These are phyloP conservation scores for Perca flavescens DNA, from an alignment of 2,113 vertebrate species.

Conservation along the genomic window DNA sequence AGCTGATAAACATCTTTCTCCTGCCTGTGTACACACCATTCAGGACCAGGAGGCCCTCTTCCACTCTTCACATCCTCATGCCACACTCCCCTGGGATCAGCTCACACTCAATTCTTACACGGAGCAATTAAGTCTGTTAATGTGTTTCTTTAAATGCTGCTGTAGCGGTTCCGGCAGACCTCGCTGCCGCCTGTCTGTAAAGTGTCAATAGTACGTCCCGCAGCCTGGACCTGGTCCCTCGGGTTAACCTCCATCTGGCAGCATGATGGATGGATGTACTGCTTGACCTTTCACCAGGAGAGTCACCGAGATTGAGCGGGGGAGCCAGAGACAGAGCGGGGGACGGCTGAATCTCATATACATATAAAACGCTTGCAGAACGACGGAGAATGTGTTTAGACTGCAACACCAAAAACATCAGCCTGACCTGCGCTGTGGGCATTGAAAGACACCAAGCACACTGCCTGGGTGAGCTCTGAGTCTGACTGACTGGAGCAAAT, in stretches of 20 bases:
- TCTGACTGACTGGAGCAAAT: background rate
- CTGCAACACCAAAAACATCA: background rate
- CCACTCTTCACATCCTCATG: conserved; percentile 46
- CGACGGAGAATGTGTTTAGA: conserved; percentile 22
- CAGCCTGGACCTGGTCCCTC: conserved; percentile 26
- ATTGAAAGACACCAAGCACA: background rate
- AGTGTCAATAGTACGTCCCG: conserved; percentile 45
- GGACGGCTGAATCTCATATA: conserved; percentile 21
- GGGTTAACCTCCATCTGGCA: conserved; percentile 67
- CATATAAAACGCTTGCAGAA: background rate
- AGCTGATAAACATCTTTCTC: conserved; percentile 51
- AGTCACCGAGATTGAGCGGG: background rate
- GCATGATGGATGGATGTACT: conserved; percentile 75
- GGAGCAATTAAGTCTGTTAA: conserved; percentile 75
- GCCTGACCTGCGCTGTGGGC: background rate
- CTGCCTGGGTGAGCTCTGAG: conserved; percentile 2
- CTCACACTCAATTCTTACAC: conserved; percentile 22
- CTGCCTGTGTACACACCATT: conserved; percentile 13
- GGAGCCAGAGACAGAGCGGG: background rate
- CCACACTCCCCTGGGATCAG: conserved; percentile 44
- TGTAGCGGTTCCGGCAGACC: conserved; percentile 41
- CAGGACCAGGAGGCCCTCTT: background rate
- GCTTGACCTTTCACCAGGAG: conserved; percentile 63
- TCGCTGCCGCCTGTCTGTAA: conserved; percentile 52
- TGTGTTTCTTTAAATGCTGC: conserved; percentile 65